These are phyloP conservation scores for Harpegnathos saltator DNA, from an alignment of 1,140 invertebrate species.

Conservation along the genomic window DNA sequence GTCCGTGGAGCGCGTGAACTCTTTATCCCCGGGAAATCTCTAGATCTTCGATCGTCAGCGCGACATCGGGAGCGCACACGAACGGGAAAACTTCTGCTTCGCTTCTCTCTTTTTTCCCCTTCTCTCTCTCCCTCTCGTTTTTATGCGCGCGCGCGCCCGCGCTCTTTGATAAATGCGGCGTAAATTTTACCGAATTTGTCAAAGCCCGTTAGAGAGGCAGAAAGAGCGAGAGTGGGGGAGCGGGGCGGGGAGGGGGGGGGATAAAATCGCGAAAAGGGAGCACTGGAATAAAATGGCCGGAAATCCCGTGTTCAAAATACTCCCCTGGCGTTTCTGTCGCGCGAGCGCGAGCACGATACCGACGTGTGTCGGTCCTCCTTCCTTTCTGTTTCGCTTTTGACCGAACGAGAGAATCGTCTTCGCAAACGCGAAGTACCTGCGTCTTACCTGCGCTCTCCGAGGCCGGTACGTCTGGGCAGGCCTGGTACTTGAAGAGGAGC, in stretches of 20 bases:
- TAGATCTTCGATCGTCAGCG: slow-evolving; percentile 23
- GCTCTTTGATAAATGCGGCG: too few relatives aligned
- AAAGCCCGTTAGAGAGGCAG: too few relatives aligned
- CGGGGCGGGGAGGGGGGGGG: too few relatives aligned
- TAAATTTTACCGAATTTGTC: too few relatives aligned
- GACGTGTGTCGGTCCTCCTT: not conserved
- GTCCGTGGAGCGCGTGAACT: not conserved
- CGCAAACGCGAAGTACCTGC: not conserved
- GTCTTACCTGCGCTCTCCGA: slow-evolving; percentile 92
- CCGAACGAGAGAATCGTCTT: not conserved
- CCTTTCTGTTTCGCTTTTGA: not conserved
- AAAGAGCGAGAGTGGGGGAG: too few relatives aligned
- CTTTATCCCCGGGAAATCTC: not conserved
- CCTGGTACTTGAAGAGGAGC: slow-evolving; percentile 95
- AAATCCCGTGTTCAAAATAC: not conserved
- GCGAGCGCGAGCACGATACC: too few relatives aligned
- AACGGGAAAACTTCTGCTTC: not conserved
- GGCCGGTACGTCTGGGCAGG: slow-evolving; percentile 94
- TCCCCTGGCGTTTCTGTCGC: not conserved
- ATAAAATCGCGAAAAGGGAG: too few relatives aligned
- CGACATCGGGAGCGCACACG: not conserved
- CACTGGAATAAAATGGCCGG: not conserved
- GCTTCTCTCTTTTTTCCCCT: too few relatives aligned
- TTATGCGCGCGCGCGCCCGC: too few relatives aligned
- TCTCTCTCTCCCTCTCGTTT: too few relatives aligned